phyloP scores from a whole-genome alignment of 2,797 vertebrate species.

The Coregonus ussuriensis region DNA sequence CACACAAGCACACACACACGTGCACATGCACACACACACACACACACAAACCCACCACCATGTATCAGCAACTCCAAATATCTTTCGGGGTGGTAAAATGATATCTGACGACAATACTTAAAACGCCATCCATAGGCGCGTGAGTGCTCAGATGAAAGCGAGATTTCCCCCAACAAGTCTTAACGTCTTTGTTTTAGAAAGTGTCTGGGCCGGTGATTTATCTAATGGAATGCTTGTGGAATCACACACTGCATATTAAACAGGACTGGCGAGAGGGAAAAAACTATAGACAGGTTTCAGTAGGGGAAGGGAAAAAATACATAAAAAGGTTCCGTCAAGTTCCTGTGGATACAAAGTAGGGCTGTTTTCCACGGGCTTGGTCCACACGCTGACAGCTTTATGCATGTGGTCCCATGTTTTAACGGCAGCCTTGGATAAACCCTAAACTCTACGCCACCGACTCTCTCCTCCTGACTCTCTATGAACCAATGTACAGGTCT shows the following conservation, averaged over 20 bases:
- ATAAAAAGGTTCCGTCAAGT: constrained; percentile 65
- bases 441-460: constrained; percentile 31
- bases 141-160: constrained; percentile 59
- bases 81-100: constrained; percentile 39
- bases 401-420: constrained; percentile 66
- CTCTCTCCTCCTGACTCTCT: constrained; percentile 33
- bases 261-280: constrained; percentile 35
- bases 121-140: constrained; percentile 47
- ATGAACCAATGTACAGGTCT: constrained; percentile 15
- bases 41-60: not conserved
- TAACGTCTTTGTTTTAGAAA: constrained; percentile 63
- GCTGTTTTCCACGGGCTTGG: not conserved
- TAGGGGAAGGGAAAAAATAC: constrained; percentile 7
- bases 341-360: constrained; percentile 1
- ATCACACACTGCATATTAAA: constrained; percentile 68
- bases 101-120: constrained; percentile 51
- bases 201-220: constrained; percentile 60
- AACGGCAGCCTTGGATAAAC: constrained; percentile 67
- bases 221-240: constrained; percentile 55
- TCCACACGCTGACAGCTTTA: constrained; percentile 71
- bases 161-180: constrained; percentile 66
- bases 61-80: not conserved
- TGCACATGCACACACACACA: not conserved
- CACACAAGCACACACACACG: constrained; percentile 11
- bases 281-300: constrained; percentile 59